Evolutionary conservation across 2,888 invertebrate species (phyloP), one percentile per base, ranked within the genome.

Genomic region (Myopa testacea): DNA sequence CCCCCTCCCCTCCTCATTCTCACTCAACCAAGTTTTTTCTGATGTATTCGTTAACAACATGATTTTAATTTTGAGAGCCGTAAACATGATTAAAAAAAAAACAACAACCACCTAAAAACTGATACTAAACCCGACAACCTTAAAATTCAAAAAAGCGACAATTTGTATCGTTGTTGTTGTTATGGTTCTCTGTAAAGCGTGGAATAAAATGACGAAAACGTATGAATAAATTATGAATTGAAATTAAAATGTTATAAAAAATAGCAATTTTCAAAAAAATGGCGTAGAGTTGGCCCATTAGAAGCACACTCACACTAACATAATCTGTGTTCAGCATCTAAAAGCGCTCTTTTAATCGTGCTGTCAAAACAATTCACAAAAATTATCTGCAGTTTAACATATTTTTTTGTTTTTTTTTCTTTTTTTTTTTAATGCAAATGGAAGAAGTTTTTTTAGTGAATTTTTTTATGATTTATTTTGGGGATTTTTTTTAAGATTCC

Each of bases 221-320:
- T 68, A 67, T 68, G 68, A 67, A 75, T 75, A 67, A 68, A 68
- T 75, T 75, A 67, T 67, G 4, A 75, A 58, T 52, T 63, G n/a
- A 14, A 45, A 45, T 45, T 45, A 10, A 45, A 45, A 45, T 6
- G 7, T 45, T 3, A 45, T 45, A 10, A 3, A 45, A 58, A 72
- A 60, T 40, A 71, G 38, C 12, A 50, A 37, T 71, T 50, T 60
- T 37, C 16, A 4, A 73, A 63, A 67, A 34, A 50, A 68, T 50
- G 26, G 38, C n/a, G 26, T 16, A 52, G 50, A 75, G 52, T 34
- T 52, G 40, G 38, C 67, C 7, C 75, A 75, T 75, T 75, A 67
- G 67, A 75, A 38, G 34, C 67, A 67, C 67, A 67, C 65, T 67
- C 50, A 75, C 6, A 8, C 10, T 45, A 45, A 45, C 58, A 62